These are phyloP conservation scores for Drosophila persimilis DNA, from an alignment of 1,140 invertebrate genomes.

Conservation along the genomic window DNA sequence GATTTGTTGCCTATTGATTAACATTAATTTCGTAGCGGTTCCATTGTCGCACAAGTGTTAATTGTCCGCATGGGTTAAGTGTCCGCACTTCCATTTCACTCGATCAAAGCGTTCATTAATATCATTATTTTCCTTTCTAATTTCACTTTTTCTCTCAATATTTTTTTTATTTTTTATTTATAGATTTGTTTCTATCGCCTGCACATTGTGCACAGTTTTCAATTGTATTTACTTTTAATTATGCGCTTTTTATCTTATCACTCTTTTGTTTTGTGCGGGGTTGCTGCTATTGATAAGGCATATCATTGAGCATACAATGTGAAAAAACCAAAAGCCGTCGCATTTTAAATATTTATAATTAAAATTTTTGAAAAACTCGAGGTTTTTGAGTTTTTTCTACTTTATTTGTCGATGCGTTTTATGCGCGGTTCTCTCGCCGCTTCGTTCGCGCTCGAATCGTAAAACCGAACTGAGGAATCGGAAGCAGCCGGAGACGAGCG, in stretches of 20 bases:
- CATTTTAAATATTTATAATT: slow-evolving; percentile 26
- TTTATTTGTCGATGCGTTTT: slow-evolving; percentile 21
- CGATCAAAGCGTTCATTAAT: neutral
- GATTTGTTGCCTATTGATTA: slow-evolving; percentile 13
- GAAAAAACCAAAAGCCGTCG: slow-evolving; percentile 30
- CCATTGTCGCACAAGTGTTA: slow-evolving; percentile 20
- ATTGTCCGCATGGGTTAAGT: slow-evolving; percentile 32
- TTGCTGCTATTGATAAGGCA: slow-evolving; percentile 20
- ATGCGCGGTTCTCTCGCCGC: slow-evolving; percentile 46
- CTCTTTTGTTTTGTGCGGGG: slow-evolving; percentile 1
- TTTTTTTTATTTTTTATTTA: slow-evolving; percentile 24
- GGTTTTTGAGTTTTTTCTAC: slow-evolving; percentile 4
- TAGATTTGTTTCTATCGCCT: slow-evolving; percentile 16
- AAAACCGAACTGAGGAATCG: slow-evolving; percentile 68
- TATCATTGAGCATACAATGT: slow-evolving; percentile 25
- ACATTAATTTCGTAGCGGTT: slow-evolving; percentile 15
- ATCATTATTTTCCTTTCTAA: slow-evolving; percentile 27
- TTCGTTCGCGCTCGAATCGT: slow-evolving; percentile 58
- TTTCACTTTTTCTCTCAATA: slow-evolving; percentile 25
- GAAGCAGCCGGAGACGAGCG: slow-evolving; percentile 14
- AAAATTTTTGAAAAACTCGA: slow-evolving; percentile 32
- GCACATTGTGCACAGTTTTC: slow-evolving; percentile 14
- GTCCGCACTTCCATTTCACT: slow-evolving; percentile 27
- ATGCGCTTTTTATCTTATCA: slow-evolving; percentile 60
- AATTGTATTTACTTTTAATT: slow-evolving; percentile 50